Evolutionary conservation across 1,140 invertebrate species (phyloP).

Genomic region (Lepidostoma basale): DNA sequence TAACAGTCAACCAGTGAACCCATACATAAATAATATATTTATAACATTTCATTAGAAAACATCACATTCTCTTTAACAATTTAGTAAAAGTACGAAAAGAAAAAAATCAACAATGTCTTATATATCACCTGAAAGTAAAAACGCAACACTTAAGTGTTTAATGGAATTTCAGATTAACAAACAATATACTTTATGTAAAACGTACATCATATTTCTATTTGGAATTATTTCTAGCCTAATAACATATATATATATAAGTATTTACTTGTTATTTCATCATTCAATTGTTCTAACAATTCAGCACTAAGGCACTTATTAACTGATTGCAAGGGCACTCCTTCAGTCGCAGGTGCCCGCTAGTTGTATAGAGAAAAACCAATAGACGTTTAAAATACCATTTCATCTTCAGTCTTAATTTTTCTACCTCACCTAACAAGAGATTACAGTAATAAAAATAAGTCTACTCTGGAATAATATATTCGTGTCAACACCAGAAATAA

Average conservation of each 20-base stretch:
- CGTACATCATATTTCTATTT: conserved; percentile 35
- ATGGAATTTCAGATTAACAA: conserved; percentile 13
- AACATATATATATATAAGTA: not conserved
- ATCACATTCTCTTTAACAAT: conserved; percentile 34
- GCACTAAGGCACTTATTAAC: conserved; percentile 21
- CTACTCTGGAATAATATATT: conserved; percentile 30
- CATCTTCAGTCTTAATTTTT: conserved; percentile 43
- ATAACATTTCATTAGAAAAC: conserved; percentile 34
- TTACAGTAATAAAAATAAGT: conserved; percentile 36
- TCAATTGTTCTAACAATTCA: conserved; percentile 23
- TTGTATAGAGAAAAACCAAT: not conserved
- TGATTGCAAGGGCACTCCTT: not conserved
- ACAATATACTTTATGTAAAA: conserved; percentile 17
- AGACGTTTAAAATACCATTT: conserved; percentile 40
- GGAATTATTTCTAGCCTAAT: conserved; percentile 32
- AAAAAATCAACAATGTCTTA: conserved; percentile 16
- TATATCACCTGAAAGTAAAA: not conserved
- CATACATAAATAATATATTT: conserved; percentile 33
- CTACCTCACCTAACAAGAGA: conserved; percentile 42
- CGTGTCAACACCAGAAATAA: conserved; percentile 33
- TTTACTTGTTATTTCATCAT: conserved; percentile 15
- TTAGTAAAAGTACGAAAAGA: conserved; percentile 30
- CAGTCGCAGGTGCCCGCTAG: conserved; percentile 17
- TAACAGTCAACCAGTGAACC: conserved; percentile 40
- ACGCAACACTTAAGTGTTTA: conserved; percentile 6